Evolutionary conservation across 2,888 invertebrate genomes (phyloP), one percentile per base, ranked within the genome.

Genomic region (Elysia crispata): DNA sequence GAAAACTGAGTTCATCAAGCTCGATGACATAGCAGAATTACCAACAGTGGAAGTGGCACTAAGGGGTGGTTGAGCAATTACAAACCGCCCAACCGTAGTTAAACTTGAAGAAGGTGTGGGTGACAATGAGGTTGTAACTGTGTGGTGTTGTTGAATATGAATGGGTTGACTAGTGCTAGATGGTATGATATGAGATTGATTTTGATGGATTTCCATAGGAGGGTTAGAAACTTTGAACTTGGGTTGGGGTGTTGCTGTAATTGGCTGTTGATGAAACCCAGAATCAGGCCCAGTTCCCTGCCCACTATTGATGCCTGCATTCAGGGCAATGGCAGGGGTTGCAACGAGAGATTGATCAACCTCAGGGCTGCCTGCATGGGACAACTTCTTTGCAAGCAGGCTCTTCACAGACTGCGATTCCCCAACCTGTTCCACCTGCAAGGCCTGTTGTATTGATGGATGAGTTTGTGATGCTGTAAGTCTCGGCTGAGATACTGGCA

Each of bases 371-470:
- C 41, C 57, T 57, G 30, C 70, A 25, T 79, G 79, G 8, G 83
- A 86, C 30, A 91, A 85, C 95, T 98, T 98, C 93, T 96, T 97
- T 88, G 98, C 98, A 92, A 98, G 94, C 86, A 98, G 94, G 93
- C 96, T 97, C 93, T 98, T 98, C 92, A 77, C 74, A 49, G 73
- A 74, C 33, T 54, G 25, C 3, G 67, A 73, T 15, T 74, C 81
- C n/a, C 77, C 57, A 31, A 23, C 25, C 30, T 31, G 77, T 18
- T 84, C 83, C 28, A 77, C 75, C 54, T 85, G 85, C 60, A 86
- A 79, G 11, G 87, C 86, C 62, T 86, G 86, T 54, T 85, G 85
- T 62, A 87, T 85, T 28, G 84, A 80, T 41, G 87, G 86, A 76
- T 85, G 85, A 64, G 82, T 72, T 49, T 83, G 83, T 28, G 80